Evolutionary conservation across 1,140 invertebrate genomes (phyloP), one percentile per base, ranked within the genome.

Genomic region (Mesaphorura yosii): DNA sequence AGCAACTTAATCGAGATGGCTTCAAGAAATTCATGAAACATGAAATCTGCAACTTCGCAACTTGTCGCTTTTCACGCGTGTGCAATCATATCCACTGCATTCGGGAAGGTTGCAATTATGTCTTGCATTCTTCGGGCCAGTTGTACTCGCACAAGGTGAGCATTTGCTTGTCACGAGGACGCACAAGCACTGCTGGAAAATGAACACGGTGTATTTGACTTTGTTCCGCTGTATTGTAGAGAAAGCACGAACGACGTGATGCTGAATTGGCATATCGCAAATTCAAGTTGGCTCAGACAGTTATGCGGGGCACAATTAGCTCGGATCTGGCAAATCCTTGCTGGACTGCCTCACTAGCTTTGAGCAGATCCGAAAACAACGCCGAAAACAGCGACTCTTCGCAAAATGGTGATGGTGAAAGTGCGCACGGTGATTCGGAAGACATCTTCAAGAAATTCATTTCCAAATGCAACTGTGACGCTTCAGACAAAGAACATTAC

Each of bases 21-120:
- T 98, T 97, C 73, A 96, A 96, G 68, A 98, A 98, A 69, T 97
- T 95, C 67, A 91, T 97, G 81, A 97, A 97, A 68, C 92, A 91
- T 60, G 93, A 98, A 68, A 76, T 79, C 0, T 97, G 94, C 66
- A 81, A 84, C 0, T 97, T 88, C 69, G 79, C 86, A 26, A 83
- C 82, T 52, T 98, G 94, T 69, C 78, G 86, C 39, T 96, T 94
- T 70, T 94, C 90, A 2, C 78, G 86, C 34, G 85, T 92, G 26
- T 92, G 88, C 76, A 98, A 97, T 73, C 94, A 98, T 72, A 97
- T 97, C 51, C 94, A 98, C 71, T 98, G 94, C 72, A 95, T 98
- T 52, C 74, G 92, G 55, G 81, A 88, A 6, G 88, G 90, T 51
- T 98, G 94, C 71, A 88, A 83, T 66, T 96, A 95, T 68, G 92